These are phyloP conservation scores for Archocentrus centrarchus DNA, from an alignment of 2,113 vertebrate species.

Conservation along the genomic window DNA sequence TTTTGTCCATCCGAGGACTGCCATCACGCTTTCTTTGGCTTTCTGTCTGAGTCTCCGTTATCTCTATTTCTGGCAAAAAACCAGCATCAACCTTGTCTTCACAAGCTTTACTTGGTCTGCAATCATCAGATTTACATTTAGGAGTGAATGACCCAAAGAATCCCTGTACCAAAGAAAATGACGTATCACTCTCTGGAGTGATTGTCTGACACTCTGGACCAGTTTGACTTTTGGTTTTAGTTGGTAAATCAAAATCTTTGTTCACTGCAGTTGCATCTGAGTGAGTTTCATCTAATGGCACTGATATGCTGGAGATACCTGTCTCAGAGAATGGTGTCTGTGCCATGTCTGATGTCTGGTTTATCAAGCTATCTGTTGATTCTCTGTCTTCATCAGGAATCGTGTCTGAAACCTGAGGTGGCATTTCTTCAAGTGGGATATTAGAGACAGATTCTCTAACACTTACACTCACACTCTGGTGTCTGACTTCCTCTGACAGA, in stretches of 20 bases:
- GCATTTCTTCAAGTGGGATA: constrained; percentile 73
- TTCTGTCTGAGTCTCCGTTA: constrained; percentile 27
- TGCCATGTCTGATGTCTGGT: constrained; percentile 40
- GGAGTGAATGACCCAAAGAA: constrained; percentile 80
- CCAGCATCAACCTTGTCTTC: constrained; percentile 38
- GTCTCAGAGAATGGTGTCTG: constrained; percentile 24
- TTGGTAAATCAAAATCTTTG: constrained; percentile 19
- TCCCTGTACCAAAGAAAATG: constrained; percentile 75
- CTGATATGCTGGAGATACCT: neutral
- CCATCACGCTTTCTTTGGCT: constrained; percentile 37
- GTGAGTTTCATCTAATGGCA: constrained; percentile 30
- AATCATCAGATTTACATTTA: constrained; percentile 65
- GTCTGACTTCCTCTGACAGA: constrained; percentile 77
- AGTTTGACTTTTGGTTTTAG: constrained; percentile 39
- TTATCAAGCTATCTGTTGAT: constrained; percentile 33
- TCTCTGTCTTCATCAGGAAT: constrained; percentile 21
- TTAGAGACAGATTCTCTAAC: constrained; percentile 75
- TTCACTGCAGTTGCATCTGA: constrained; percentile 13
- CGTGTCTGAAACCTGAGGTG: constrained; percentile 21
- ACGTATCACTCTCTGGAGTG: constrained; percentile 43
- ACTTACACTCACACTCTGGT: constrained; percentile 60
- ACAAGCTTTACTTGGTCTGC: constrained; percentile 26
- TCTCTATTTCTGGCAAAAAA: constrained; percentile 40
- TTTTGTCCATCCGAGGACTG: constrained; percentile 31
- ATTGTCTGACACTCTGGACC: constrained; percentile 37